Evolutionary conservation across 2,888 invertebrate species (phyloP).

Genomic region (Drosophila maculinotata): DNA sequence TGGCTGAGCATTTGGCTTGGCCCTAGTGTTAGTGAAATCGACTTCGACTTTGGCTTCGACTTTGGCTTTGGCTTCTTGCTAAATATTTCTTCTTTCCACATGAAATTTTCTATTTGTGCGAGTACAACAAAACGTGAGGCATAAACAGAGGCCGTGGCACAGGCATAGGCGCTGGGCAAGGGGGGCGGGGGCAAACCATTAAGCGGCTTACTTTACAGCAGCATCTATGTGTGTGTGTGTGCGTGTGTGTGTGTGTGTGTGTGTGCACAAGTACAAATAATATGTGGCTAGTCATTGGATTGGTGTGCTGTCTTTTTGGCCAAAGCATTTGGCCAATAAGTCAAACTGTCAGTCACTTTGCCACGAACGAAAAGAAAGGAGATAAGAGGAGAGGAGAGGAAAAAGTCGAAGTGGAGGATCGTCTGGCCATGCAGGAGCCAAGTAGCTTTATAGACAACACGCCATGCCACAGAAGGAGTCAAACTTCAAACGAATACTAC

Average conservation of each 20-base stretch:
- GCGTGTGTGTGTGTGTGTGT: not conserved
- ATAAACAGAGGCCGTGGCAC: no score
- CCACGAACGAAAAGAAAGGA: conserved; percentile 6
- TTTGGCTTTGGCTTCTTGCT: conserved; percentile 63
- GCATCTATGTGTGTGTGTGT: not conserved
- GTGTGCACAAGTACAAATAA: conserved; percentile 33
- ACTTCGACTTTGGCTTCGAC: conserved; percentile 26
- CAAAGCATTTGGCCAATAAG: conserved; percentile 60
- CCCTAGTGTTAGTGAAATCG: conserved; percentile 67
- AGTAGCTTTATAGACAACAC: not conserved
- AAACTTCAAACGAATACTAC: not conserved
- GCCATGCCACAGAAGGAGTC: not conserved
- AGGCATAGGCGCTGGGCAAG: not conserved
- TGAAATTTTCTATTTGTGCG: conserved; percentile 73
- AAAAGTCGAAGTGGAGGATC: not conserved
- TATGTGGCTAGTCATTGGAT: conserved; percentile 37
- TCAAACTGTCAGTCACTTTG: conserved; percentile 58
- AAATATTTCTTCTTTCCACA: conserved; percentile 64
- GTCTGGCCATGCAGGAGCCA: not conserved
- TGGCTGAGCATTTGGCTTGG: conserved; percentile 48
- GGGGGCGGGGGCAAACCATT: conserved; percentile 38
- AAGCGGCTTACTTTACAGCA: conserved; percentile 21
- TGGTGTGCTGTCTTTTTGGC: conserved; percentile 13
- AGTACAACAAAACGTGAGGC: conserved; percentile 43
- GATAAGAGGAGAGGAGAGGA: not conserved